Conservation (phyloP, 64 coral and sea anemone species). For the Trachythela sp. region DNA sequence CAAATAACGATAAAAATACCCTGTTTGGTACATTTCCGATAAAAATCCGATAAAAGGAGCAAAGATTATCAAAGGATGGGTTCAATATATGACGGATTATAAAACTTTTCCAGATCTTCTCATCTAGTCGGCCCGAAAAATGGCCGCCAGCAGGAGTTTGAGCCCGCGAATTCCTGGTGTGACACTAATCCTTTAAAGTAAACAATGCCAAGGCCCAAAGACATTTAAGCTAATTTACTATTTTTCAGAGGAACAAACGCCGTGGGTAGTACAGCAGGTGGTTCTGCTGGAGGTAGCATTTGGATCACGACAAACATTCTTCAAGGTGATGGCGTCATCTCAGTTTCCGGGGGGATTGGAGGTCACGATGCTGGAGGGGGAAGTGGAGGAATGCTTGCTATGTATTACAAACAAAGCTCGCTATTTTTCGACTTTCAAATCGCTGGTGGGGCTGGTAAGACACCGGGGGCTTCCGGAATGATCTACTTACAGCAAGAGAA, state of each 20-base stretch:
- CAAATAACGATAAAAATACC: too few species aligned
- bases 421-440: neutral
- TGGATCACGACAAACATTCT: neutral
- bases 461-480: neutral
- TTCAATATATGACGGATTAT: too few species aligned
- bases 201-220: too few species aligned
- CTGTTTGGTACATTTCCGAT: too few species aligned
- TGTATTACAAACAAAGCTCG: neutral
- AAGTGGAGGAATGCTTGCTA: slow-evolving; percentile 10
- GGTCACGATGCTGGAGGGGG: neutral
- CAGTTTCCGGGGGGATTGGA: neutral
- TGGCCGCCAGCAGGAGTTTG: too few species aligned
- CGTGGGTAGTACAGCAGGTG: neutral
- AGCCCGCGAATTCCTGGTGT: too few species aligned
- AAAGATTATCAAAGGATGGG: too few species aligned
- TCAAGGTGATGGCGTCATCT: neutral
- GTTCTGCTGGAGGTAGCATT: slow-evolving; percentile 9
- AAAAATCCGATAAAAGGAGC: too few species aligned
- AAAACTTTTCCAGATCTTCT: too few species aligned
- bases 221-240: neutral
- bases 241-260: neutral
- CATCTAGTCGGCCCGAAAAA: too few species aligned
- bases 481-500: neutral
- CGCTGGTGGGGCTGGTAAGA: neutral
- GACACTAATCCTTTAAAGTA: too few species aligned